Evolutionary conservation across 2,888 invertebrate species (phyloP).

Genomic region (Drosophila leonis): DNA sequence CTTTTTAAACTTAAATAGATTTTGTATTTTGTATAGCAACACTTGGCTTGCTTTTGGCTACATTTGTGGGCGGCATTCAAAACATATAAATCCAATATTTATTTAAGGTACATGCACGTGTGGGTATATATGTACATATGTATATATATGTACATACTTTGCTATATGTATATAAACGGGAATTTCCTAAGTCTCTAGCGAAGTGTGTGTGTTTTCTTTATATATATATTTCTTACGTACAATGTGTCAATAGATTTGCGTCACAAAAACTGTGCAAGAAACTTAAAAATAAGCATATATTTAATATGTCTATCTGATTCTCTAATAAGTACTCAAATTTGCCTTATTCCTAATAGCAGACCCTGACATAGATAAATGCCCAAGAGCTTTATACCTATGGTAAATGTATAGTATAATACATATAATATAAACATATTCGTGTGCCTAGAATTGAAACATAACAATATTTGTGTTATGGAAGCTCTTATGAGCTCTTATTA

Average conservation of each 20-base stretch:
- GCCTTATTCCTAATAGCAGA: neutral
- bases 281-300: conserved; percentile 14
- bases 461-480: conserved; percentile 17
- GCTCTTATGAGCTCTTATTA: conserved; percentile 28
- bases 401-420: conserved; percentile 3
- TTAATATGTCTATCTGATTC: conserved; percentile 14
- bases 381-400: neutral
- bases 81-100: conserved; percentile 19
- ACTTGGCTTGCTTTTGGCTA: conserved; percentile 13
- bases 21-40: neutral
- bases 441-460: conserved; percentile 33
- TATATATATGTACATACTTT: neutral
- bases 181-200: conserved; percentile 25
- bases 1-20: neutral
- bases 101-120: conserved; percentile 7
- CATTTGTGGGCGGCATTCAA: conserved; percentile 19
- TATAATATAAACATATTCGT: conserved; percentile 15
- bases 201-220: conserved; percentile 26
- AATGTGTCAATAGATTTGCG: conserved; percentile 56
- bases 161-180: neutral
- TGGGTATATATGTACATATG: neutral
- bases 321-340: conserved; percentile 13
- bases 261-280: too few relatives aligned
- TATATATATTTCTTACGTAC: conserved; percentile 31
- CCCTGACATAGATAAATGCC: conserved; percentile 31